A percentile compares a stretch with the other conserved stretches of the same genome.
Conservation (phyloP, 2,113 vertebrate species). For the Petroica traversi region DNA sequence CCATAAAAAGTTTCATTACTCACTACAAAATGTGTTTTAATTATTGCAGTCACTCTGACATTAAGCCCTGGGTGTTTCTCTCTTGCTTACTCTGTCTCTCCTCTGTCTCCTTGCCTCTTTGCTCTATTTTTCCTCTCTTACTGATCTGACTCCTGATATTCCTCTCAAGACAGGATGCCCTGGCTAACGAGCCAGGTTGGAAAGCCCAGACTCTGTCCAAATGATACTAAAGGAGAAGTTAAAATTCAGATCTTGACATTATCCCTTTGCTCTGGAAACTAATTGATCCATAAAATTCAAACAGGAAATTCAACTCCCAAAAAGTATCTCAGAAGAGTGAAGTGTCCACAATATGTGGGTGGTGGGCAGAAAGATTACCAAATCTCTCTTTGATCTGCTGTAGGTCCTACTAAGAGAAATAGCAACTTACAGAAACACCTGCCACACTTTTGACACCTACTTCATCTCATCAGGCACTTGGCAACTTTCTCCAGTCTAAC, state of each 20-base stretch:
- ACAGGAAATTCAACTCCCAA: neutral
- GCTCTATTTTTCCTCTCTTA: neutral
- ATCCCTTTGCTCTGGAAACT: neutral
- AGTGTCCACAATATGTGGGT: neutral
- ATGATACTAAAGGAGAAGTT: neutral
- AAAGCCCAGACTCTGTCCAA: neutral
- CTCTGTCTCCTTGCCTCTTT: neutral
- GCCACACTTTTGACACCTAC: neutral
- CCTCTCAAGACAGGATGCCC: neutral
- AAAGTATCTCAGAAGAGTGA: neutral
- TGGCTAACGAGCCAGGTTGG: neutral
- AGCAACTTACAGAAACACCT: neutral
- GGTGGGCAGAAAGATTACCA: neutral
- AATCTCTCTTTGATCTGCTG: neutral
- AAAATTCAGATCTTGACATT: neutral
- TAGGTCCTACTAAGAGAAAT: neutral
- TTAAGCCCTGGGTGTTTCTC: slow-evolving; percentile 47
- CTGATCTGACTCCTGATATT: neutral
- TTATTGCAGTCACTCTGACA: slow-evolving; percentile 48
- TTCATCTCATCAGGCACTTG: neutral
- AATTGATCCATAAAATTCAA: neutral
- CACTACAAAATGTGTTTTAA: slow-evolving; percentile 43
- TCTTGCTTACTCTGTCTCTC: slow-evolving; percentile 1
- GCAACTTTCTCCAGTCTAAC: neutral
- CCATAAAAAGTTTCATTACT: slow-evolving; percentile 67